Base-by-base conservation (phyloP, 2,113 vertebrate genomes). In the Festucalex cinctus region DNA sequence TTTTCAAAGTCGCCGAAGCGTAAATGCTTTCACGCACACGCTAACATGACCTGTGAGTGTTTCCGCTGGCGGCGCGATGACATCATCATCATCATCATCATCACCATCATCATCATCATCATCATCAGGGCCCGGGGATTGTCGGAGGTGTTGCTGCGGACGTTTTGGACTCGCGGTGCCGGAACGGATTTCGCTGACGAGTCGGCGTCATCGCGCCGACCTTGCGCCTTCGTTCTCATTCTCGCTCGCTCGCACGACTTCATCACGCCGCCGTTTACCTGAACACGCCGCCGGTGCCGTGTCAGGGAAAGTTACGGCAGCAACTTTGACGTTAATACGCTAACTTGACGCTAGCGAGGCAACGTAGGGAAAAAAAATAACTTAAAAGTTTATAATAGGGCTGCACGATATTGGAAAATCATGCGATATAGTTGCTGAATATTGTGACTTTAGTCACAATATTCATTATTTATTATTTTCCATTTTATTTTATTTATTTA, bases 151-250 rank as follows among this genome's bases (percentile, higher is more conserved):
- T 76, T 37, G 24, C n/a, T 39, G 67, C 77, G 10, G 63, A 32
- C 54, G 26, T 57, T n/a, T 54, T 13, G 22, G n/a, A 26, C 8
- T 46, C 59, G 41, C 41, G 80, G 75, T 78, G 48, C 71, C 48
- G 79, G 75, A 88, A 85, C 70, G 65, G 77, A 88, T 70, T 64
- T 74, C n/a, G 54, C 54, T 78, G 74, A 89, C 79, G 28, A 46
- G 69, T 56, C n/a, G 81, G 24, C 78, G 84, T 79, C 85, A 85
- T 32, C 54, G 13, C 53, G 22, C 10, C 56, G 73, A 76, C 82
- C 78, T 85, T 66, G 72, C 74, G 77, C 79, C 83, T 82, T n/a
- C 26, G 32, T 43, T 66, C 64, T 35, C n/a, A n/a, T n/a, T n/a
- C n/a, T n/a, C n/a, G n/a, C n/a, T n/a, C 24, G 26, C 58, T 36